A percentile compares a stretch with the other conserved stretches of the same genome.
Evolutionary conservation across 2,113 vertebrate genomes (phyloP).

Genomic region (Calidris pygmaea): DNA sequence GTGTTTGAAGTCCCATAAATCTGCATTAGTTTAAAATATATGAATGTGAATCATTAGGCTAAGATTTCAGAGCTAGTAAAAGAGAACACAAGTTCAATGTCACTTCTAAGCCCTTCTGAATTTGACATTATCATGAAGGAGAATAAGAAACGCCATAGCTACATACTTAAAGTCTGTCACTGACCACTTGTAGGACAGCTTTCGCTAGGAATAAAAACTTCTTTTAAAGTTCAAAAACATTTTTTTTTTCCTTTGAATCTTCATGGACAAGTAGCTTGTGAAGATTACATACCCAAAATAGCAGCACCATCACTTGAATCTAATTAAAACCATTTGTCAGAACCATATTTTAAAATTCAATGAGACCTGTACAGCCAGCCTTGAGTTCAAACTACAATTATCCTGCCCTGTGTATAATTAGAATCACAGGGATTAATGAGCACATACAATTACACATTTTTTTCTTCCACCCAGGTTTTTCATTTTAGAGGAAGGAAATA

Average conservation of each 20-base stretch:
- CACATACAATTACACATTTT: neutral
- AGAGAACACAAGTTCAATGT: neutral
- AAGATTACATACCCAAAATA: constrained; percentile 18
- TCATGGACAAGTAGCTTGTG: neutral
- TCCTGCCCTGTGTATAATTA: constrained; percentile 4
- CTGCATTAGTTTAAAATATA: constrained; percentile 63
- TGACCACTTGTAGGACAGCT: neutral
- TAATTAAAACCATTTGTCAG: constrained; percentile 57
- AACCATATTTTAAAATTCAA: constrained; percentile 52
- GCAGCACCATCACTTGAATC: neutral
- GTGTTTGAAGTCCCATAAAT: constrained; percentile 67
- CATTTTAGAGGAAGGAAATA: constrained; percentile 12
- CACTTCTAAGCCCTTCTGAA: neutral
- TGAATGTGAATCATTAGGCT: constrained; percentile 51
- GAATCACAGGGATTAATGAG: constrained; percentile 39
- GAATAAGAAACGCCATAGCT: neutral
- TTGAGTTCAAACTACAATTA: constrained; percentile 49
- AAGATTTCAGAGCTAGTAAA: constrained; percentile 47
- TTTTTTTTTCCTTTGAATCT: neutral
- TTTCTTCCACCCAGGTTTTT: neutral
- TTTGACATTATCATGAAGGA: neutral
- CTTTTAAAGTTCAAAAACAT: neutral
- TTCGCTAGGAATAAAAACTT: neutral
- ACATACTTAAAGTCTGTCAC: neutral
- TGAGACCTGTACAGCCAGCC: constrained; percentile 9